Evolutionary conservation across 2,113 vertebrate species (phyloP).

Genomic region (Etheostoma spectabile): DNA sequence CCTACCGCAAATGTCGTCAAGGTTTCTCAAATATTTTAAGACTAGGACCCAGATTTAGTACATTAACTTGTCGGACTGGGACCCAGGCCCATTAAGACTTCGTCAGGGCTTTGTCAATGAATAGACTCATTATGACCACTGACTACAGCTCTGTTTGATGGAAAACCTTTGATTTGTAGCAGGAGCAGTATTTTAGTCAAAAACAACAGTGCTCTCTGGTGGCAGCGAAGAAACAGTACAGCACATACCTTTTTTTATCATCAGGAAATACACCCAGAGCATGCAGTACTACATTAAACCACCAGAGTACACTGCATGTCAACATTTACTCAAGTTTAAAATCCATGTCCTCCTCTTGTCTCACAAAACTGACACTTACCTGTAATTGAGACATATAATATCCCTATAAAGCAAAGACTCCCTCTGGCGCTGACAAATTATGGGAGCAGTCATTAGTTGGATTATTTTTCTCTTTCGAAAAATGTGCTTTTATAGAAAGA

Average conservation of each 20-base stretch:
- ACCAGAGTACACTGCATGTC: slow-evolving; percentile 60
- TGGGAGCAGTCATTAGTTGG: slow-evolving; percentile 8
- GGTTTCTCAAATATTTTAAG: background rate
- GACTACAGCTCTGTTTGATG: slow-evolving; percentile 10
- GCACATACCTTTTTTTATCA: rapidly evolving
- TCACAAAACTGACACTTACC: slow-evolving; percentile 39
- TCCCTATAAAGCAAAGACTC: slow-evolving; percentile 40
- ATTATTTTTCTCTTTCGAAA: background rate
- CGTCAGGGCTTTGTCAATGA: slow-evolving; percentile 5
- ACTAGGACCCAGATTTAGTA: background rate
- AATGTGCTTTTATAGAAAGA: slow-evolving; percentile 4
- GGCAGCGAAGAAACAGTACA: slow-evolving; percentile 39
- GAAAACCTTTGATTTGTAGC: background rate
- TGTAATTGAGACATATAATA: slow-evolving; percentile 50
- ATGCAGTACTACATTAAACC: slow-evolving; percentile 47
- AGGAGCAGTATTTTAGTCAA: background rate
- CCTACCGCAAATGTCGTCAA: slow-evolving; percentile 23
- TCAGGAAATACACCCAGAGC: background rate
- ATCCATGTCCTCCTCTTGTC: slow-evolving; percentile 45
- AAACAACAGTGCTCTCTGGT: slow-evolving; percentile 55
- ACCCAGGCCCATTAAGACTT: background rate
- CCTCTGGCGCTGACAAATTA: slow-evolving; percentile 35
- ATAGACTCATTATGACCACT: background rate
- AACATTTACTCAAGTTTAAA: slow-evolving; percentile 43
- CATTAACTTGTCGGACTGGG: slow-evolving; percentile 17